These are phyloP conservation scores for Vanessa atalanta DNA, from an alignment of 1,140 invertebrate species.

Conservation along the genomic window DNA sequence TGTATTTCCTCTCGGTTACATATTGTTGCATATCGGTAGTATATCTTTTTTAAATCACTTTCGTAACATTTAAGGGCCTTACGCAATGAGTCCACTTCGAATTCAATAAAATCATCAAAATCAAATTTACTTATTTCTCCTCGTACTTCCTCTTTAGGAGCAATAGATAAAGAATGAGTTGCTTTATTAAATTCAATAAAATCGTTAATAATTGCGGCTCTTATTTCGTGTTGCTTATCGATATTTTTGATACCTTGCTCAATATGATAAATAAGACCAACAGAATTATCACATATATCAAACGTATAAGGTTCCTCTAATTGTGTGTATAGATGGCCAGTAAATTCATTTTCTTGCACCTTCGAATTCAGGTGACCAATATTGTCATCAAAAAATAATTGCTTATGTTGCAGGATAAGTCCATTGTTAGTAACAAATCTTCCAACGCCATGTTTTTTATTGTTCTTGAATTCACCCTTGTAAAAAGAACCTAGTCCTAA, in stretches of 20 bases:
- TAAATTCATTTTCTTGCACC: constrained; percentile 29
- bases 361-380: constrained; percentile 47
- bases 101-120: constrained; percentile 59
- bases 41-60: constrained; percentile 74
- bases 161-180: constrained; percentile 13
- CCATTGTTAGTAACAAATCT: constrained; percentile 81
- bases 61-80: constrained; percentile 75
- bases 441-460: constrained; percentile 82
- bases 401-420: constrained; percentile 71
- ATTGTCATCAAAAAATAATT: constrained; percentile 79
- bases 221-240: constrained; percentile 56
- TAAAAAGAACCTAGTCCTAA: constrained; percentile 79
- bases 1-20: constrained; percentile 62
- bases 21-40: constrained; percentile 76
- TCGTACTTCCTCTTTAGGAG: constrained; percentile 37
- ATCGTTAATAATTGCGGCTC: constrained; percentile 52
- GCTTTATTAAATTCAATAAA: constrained; percentile 63
- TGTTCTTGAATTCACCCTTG: constrained; percentile 79
- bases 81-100: constrained; percentile 67
- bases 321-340: constrained; percentile 37
- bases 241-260: constrained; percentile 62
- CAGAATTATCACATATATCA: constrained; percentile 59
- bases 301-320: constrained; percentile 54
- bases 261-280: constrained; percentile 66
- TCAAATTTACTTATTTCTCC: constrained; percentile 31